These are phyloP conservation scores for Alloplasta piceator DNA, from an alignment of 2,888 invertebrate genomes.

Conservation along the genomic window DNA sequence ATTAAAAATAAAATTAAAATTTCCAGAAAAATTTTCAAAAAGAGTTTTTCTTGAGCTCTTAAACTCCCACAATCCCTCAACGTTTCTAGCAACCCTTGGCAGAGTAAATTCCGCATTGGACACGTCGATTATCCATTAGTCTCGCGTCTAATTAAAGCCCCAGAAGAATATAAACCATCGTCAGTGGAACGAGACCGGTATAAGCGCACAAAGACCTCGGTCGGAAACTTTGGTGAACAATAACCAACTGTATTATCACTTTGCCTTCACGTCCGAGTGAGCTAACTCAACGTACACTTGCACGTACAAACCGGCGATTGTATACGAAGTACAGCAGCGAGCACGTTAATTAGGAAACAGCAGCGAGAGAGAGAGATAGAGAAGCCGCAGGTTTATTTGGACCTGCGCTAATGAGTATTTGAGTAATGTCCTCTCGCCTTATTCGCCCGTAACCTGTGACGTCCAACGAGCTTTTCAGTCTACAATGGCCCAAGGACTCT, in stretches of 20 bases:
- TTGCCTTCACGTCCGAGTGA: slow-evolving; percentile 48
- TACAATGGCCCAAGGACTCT: slow-evolving; percentile 53
- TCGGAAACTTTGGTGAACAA: slow-evolving; percentile 72
- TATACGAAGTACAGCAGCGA: slow-evolving; percentile 56
- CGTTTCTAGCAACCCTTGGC: slow-evolving; percentile 18
- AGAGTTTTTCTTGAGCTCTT: slow-evolving; percentile 7
- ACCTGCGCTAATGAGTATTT: slow-evolving; percentile 80
- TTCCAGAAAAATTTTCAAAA: background rate
- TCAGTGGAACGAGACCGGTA: slow-evolving; percentile 70
- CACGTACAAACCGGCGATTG: slow-evolving; percentile 15
- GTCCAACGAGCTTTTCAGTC: slow-evolving; percentile 53
- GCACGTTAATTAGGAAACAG: slow-evolving; percentile 79
- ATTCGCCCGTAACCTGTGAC: slow-evolving; percentile 58
- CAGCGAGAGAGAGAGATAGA: slow-evolving; percentile 15
- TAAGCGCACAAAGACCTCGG: slow-evolving; percentile 3
- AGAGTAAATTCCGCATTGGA: slow-evolving; percentile 69
- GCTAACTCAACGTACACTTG: slow-evolving; percentile 48
- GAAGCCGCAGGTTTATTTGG: slow-evolving; percentile 77
- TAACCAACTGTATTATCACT: slow-evolving; percentile 65
- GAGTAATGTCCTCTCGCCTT: slow-evolving; percentile 77
- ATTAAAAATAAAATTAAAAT: too few relatives aligned
- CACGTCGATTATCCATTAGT: slow-evolving; percentile 76
- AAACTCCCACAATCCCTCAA: slow-evolving; percentile 40
- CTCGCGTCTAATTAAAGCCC: slow-evolving; percentile 76
- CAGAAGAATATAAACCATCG: slow-evolving; percentile 50